phyloP scores from a whole-genome alignment of 2,113 vertebrate genomes.

The zebrafish (Danio rerio) region DNA sequence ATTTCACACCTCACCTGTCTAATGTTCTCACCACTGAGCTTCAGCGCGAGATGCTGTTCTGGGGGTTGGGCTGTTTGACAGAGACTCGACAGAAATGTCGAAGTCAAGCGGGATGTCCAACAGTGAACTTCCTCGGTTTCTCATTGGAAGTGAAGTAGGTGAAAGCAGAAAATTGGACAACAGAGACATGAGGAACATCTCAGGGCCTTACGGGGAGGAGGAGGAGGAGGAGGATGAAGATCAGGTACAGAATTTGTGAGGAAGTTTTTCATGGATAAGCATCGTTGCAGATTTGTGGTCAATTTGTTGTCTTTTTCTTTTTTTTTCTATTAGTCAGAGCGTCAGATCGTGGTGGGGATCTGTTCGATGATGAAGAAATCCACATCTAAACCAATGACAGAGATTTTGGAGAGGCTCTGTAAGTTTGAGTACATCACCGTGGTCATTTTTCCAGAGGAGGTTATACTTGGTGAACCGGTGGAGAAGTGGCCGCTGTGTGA shows the following conservation, averaged over 20 bases:
- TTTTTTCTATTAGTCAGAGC: constrained; percentile 80
- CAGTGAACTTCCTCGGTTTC: constrained; percentile 77
- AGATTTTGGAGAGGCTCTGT: constrained; percentile 96
- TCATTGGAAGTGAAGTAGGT: constrained; percentile 83
- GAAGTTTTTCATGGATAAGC: not conserved
- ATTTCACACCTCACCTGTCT: not conserved
- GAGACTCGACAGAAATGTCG: constrained; percentile 80
- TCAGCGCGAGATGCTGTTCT: constrained; percentile 23
- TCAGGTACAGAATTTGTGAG: constrained; percentile 32
- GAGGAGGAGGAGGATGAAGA: constrained; percentile 46
- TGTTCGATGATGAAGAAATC: constrained; percentile 99
- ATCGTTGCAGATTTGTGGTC: not conserved
- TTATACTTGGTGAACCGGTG: constrained; percentile 92
- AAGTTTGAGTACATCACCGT: constrained; percentile 96
- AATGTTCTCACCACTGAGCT: constrained; percentile 41
- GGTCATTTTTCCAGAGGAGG: constrained; percentile 94
- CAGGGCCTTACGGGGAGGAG: constrained; percentile 52
- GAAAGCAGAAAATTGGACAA: constrained; percentile 76
- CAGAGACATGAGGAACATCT: constrained; percentile 82
- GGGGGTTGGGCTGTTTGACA: constrained; percentile 69
- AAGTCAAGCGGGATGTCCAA: constrained; percentile 69
- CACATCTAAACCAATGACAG: constrained; percentile 97
- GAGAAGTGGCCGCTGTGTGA: constrained; percentile 96
- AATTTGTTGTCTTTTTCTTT: too few species aligned
- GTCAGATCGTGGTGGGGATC: constrained; percentile 96